These are phyloP conservation scores for Ochropacha duplaris DNA, from an alignment of 2,888 invertebrate genomes.

Conservation along the genomic window DNA sequence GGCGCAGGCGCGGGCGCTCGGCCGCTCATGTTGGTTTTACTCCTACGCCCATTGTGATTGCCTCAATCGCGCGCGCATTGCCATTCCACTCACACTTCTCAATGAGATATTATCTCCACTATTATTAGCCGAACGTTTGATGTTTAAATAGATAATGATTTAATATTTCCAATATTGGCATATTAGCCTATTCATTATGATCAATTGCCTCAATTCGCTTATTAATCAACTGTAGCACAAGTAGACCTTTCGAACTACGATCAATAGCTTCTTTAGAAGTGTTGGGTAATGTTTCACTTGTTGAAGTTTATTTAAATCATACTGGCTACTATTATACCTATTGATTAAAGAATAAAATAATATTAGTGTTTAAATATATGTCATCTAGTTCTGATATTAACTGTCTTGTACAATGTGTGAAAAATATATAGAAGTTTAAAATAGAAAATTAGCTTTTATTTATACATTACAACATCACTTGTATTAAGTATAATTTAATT, in stretches of 20 bases:
- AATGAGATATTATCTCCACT: conserved; percentile 70
- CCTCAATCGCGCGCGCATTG: conserved; percentile 60
- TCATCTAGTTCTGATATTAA: too few species aligned
- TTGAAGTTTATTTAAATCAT: neutral
- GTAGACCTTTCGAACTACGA: neutral
- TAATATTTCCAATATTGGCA: conserved; percentile 47
- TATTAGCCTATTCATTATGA: conserved; percentile 58
- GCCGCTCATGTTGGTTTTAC: conserved; percentile 60
- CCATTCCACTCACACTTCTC: conserved; percentile 57
- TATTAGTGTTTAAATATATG: too few species aligned
- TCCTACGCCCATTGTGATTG: conserved; percentile 77
- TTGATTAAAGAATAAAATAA: too few species aligned
- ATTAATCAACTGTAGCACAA: conserved; percentile 42
- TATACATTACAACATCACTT: too few species aligned
- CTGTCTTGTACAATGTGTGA: too few species aligned
- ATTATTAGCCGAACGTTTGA: conserved; percentile 63
- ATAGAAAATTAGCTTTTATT: too few species aligned
- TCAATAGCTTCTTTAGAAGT: neutral
- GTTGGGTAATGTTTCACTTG: neutral
- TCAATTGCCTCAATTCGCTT: conserved; percentile 59
- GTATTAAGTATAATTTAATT: too few species aligned
- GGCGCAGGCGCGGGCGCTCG: conserved; percentile 54
- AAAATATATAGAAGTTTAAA: too few species aligned
- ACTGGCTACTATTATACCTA: too few species aligned
- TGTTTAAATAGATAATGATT: conserved; percentile 65